Conservation (phyloP, 2,797 vertebrate genomes). For the Eulemur albifrons region DNA sequence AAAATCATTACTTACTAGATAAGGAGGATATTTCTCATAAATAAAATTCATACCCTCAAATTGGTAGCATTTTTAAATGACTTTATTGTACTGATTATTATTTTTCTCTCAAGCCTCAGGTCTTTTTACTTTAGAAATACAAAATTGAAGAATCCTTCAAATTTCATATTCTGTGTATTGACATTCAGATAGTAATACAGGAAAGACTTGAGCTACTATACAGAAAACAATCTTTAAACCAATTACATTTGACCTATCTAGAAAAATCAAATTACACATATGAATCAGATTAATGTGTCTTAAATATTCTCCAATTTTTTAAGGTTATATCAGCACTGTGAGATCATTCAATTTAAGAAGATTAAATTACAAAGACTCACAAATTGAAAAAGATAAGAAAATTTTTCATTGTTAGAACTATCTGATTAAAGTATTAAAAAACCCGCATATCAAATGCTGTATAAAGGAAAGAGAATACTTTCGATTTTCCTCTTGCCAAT, state of each 20-base stretch:
- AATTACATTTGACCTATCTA: constrained; percentile 60
- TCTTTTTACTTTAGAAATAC: background rate
- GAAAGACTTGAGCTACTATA: background rate
- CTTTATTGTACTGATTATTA: background rate
- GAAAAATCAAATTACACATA: constrained; percentile 57
- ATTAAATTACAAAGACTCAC: constrained; percentile 52
- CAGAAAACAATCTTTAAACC: constrained; percentile 33
- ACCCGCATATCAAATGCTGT: background rate
- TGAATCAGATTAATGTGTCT: constrained; percentile 59
- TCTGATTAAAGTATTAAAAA: constrained; percentile 55
- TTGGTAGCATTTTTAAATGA: background rate
- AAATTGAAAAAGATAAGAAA: constrained; percentile 28
- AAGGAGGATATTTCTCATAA: background rate
- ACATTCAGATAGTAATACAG: background rate
- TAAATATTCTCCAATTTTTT: constrained; percentile 54
- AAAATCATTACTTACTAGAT: background rate
- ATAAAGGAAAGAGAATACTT: background rate
- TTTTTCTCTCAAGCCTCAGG: background rate
- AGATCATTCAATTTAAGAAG: constrained; percentile 66
- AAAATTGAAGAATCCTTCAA: background rate
- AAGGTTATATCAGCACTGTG: constrained; percentile 52
- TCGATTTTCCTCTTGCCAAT: background rate
- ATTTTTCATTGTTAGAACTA: constrained; percentile 46
- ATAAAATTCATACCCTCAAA: background rate
- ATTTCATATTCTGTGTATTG: background rate